Conservation (phyloP, 2,888 invertebrate species). For the Lepas anatifera region DNA sequence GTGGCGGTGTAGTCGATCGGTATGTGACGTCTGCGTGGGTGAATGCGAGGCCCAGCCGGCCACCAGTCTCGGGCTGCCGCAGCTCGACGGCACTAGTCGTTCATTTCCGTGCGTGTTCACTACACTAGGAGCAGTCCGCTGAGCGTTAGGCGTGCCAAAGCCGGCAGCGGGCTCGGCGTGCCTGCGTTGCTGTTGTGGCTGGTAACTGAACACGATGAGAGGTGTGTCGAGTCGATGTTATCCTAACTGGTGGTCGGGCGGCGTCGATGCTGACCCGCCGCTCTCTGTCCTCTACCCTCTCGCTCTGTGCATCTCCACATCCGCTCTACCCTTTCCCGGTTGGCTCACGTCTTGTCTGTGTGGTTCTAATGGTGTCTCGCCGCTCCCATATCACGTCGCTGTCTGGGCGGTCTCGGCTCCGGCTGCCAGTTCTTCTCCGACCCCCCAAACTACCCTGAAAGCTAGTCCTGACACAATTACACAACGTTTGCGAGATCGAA, state of each 20-base stretch:
- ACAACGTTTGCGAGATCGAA: too few relatives aligned
- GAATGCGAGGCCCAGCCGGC: too few relatives aligned
- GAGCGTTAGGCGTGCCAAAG: slow-evolving; percentile 2
- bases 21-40: background rate
- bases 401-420: too few relatives aligned
- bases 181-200: too few relatives aligned
- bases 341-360: background rate
- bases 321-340: background rate
- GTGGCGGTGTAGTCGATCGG: background rate
- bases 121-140: background rate
- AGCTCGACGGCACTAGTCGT: background rate
- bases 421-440: too few relatives aligned
- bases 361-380: too few relatives aligned
- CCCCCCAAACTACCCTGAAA: too few relatives aligned
- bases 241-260: background rate
- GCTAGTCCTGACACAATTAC: too few relatives aligned
- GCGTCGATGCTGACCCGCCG: background rate
- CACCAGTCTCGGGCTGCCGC: background rate
- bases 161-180: background rate
- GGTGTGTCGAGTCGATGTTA: background rate
- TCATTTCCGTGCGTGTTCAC: background rate
- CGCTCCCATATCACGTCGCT: too few relatives aligned
- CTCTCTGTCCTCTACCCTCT: background rate
- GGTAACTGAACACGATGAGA: too few relatives aligned
- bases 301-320: background rate